These are phyloP conservation scores for Axea sp. DNA, from an alignment of 2,888 invertebrate genomes.

Conservation along the genomic window DNA sequence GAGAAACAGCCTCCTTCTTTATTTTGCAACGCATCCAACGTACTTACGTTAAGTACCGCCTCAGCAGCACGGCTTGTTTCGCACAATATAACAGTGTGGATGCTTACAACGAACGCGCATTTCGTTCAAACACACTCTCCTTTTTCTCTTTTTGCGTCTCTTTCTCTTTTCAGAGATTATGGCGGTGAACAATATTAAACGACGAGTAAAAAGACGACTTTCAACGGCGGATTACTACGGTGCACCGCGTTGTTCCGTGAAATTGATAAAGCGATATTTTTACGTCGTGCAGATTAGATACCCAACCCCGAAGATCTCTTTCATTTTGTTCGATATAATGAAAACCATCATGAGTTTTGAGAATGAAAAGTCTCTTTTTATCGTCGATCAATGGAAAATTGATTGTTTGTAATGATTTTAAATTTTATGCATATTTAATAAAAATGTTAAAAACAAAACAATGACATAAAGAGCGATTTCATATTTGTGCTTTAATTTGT, in stretches of 20 bases:
- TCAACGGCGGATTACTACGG: constrained; percentile 70
- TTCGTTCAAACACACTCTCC: constrained; percentile 45
- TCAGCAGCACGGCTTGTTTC: constrained; percentile 59
- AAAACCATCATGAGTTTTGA: constrained; percentile 45
- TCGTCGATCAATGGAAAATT: constrained; percentile 36
- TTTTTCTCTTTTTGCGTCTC: constrained; percentile 1
- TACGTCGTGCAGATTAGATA: constrained; percentile 61
- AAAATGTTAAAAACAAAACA: too few relatives aligned
- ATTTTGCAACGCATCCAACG: constrained; percentile 68
- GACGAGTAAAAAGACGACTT: constrained; percentile 75
- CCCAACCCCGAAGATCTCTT: constrained; percentile 51
- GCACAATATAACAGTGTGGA: constrained; percentile 53
- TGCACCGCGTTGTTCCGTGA: constrained; percentile 73
- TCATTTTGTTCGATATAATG: constrained; percentile 57
- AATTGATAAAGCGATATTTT: constrained; percentile 69
- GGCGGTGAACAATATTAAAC: constrained; percentile 75
- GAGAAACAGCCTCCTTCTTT: constrained; percentile 66
- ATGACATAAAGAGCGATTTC: too few relatives aligned
- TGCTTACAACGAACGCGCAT: constrained; percentile 47
- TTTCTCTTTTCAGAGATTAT: constrained; percentile 67
- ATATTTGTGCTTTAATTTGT: too few relatives aligned
- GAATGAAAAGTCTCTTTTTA: constrained; percentile 42
- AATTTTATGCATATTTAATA: too few relatives aligned
- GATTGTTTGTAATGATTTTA: too few relatives aligned
- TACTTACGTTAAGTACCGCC: constrained; percentile 73